Evolutionary conservation across 2,113 vertebrate genomes (phyloP).

Genomic region (Triplophysa siluroides): DNA sequence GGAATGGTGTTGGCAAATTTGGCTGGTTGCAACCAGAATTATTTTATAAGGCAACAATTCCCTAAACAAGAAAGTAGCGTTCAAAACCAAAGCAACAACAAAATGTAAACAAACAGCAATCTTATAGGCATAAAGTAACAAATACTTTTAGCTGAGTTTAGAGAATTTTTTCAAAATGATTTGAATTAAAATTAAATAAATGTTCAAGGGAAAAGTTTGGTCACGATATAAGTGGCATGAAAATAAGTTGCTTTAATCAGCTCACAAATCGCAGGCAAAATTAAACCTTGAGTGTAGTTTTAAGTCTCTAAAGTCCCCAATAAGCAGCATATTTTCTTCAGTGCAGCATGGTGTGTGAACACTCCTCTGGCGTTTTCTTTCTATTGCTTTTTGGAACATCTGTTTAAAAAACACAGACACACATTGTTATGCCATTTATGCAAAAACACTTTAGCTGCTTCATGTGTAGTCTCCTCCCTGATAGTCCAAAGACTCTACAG

Average conservation of each 20-base stretch:
- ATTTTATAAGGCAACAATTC: constrained; percentile 50
- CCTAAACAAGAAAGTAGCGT: constrained; percentile 37
- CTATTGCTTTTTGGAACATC: constrained; percentile 3
- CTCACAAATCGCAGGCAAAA: neutral
- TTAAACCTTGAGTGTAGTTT: neutral
- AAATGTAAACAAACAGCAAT: constrained; percentile 22
- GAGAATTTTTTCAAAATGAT: neutral
- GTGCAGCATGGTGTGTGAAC: neutral
- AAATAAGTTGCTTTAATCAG: neutral
- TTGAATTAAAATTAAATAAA: constrained; percentile 29
- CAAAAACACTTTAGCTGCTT: neutral
- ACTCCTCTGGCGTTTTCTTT: neutral
- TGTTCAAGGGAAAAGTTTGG: constrained; percentile 41
- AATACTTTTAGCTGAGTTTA: constrained; percentile 23
- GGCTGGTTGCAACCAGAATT: constrained; percentile 4
- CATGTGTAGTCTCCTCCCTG: neutral
- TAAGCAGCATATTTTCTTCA: neutral
- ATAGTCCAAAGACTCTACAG: neutral
- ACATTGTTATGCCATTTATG: neutral
- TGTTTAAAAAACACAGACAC: neutral
- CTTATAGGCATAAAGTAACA: constrained; percentile 20
- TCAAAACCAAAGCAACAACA: constrained; percentile 9
- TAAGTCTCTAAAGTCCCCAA: constrained; percentile 26
- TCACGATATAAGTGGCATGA: constrained; percentile 13
- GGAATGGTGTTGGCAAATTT: constrained; percentile 28